phyloP scores from a whole-genome alignment of 2,797 vertebrate species.

The Heterohyrax brucei region DNA sequence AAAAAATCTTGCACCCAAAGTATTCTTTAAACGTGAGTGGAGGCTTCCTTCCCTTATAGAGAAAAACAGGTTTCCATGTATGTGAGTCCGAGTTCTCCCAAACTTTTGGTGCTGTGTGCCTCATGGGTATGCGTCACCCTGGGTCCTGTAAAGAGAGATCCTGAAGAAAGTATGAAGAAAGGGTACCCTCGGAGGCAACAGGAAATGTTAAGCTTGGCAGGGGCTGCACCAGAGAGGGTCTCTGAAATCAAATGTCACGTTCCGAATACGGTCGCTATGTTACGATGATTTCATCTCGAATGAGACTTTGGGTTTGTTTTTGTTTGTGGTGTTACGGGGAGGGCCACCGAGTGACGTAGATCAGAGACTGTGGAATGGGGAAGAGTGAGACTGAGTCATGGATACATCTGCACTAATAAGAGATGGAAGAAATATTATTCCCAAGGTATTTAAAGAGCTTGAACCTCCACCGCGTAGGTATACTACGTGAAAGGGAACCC shows the following conservation, averaged over 20 bases:
- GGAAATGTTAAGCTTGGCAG: conserved; percentile 82
- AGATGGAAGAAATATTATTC: conserved; percentile 36
- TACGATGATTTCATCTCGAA: conserved; percentile 87
- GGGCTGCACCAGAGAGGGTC: conserved; percentile 75
- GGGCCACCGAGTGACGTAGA: not conserved
- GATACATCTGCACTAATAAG: not conserved
- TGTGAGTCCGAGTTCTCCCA: conserved; percentile 3
- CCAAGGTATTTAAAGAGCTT: conserved; percentile 55
- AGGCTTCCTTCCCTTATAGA: not conserved
- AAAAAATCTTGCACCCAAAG: conserved; percentile 54
- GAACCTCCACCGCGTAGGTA: conserved; percentile 69
- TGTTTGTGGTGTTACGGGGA: conserved; percentile 71
- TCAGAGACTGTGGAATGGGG: not conserved
- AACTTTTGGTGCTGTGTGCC: conserved; percentile 23
- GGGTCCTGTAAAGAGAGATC: conserved; percentile 38
- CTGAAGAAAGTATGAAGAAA: conserved; percentile 63
- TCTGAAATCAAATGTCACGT: conserved; percentile 85
- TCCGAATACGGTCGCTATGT: conserved; percentile 84
- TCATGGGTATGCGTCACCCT: not conserved
- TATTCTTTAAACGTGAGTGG: not conserved
- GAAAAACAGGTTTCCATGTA: not conserved
- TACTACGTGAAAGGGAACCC: conserved; percentile 77
- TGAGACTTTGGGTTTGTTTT: conserved; percentile 82
- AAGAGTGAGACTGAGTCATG: not conserved
- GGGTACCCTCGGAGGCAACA: conserved; percentile 83